phyloP scores from a whole-genome alignment of 2,797 vertebrate species.

The Pseudochirops corinnae region DNA sequence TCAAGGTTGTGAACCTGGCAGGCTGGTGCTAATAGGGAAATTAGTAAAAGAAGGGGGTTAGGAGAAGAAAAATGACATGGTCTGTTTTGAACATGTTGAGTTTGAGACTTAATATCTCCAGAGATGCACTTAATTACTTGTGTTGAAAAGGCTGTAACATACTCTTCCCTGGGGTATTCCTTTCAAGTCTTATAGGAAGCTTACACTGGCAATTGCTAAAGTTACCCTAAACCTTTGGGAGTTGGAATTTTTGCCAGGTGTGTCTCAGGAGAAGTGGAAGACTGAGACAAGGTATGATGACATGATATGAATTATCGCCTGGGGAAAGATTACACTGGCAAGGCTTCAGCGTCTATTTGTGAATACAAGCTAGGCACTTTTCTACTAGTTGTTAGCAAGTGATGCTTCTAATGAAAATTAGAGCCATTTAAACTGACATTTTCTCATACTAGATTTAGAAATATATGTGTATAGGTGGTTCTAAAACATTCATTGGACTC shows the following conservation, averaged over 20 bases:
- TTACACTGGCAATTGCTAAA: not conserved
- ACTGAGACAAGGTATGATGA: not conserved
- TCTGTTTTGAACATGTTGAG: not conserved
- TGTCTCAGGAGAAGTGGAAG: not conserved
- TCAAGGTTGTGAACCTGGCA: not conserved
- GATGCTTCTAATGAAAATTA: not conserved
- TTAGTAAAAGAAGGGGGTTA: not conserved
- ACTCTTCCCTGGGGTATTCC: not conserved
- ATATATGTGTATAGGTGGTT: not conserved
- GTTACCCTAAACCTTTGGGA: not conserved
- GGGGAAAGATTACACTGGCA: not conserved
- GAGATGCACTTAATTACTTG: not conserved
- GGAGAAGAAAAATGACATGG: not conserved
- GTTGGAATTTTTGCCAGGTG: not conserved
- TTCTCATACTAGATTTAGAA: not conserved
- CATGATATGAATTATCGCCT: not conserved
- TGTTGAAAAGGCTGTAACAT: not conserved
- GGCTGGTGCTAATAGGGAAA: not conserved
- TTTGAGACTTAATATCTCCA: not conserved
- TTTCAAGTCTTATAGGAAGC: not conserved
- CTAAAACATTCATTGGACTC: not conserved
- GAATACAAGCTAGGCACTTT: not conserved
- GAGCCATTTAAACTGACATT: not conserved
- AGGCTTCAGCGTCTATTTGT: not conserved
- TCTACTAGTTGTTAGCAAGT: not conserved